Evolutionary conservation across 2,888 invertebrate species (phyloP).

Genomic region (Hymenopus coronatus): DNA sequence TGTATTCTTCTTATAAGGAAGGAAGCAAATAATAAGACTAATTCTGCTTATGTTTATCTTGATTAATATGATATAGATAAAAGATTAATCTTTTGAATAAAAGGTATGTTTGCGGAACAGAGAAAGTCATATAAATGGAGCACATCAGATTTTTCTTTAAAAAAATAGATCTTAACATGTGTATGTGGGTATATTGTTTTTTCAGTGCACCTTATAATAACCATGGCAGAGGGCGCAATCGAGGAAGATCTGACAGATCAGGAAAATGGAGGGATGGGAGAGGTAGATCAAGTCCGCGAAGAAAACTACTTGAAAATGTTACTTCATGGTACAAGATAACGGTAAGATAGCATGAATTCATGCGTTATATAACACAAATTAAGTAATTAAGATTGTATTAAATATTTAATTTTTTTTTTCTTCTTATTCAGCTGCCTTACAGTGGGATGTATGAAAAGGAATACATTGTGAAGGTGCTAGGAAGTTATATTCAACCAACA

Average conservation of each 20-base stretch:
- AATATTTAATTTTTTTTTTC: conserved; percentile 22
- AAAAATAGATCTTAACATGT: too few species aligned
- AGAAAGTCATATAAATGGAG: too few species aligned
- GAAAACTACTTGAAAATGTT: conserved; percentile 46
- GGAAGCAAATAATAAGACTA: too few species aligned
- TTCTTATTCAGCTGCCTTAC: conserved; percentile 55
- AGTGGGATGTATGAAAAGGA: conserved; percentile 74
- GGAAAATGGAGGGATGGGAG: neutral
- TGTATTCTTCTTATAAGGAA: too few species aligned
- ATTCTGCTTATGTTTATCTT: too few species aligned
- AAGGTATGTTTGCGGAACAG: too few species aligned
- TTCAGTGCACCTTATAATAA: neutral
- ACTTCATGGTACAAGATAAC: conserved; percentile 71
- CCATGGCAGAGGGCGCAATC: neutral
- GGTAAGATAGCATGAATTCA: conserved; percentile 43
- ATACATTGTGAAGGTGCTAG: conserved; percentile 59
- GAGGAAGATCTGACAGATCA: neutral
- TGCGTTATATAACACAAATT: neutral
- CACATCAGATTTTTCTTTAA: too few species aligned
- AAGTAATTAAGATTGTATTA: neutral
- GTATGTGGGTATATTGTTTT: neutral
- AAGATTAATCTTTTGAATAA: too few species aligned
- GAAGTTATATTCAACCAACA: conserved; percentile 62
- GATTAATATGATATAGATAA: too few species aligned
- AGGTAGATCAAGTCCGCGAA: neutral